Base-by-base conservation (phyloP, 2,113 vertebrate genomes). In the Orycteropus afer region DNA sequence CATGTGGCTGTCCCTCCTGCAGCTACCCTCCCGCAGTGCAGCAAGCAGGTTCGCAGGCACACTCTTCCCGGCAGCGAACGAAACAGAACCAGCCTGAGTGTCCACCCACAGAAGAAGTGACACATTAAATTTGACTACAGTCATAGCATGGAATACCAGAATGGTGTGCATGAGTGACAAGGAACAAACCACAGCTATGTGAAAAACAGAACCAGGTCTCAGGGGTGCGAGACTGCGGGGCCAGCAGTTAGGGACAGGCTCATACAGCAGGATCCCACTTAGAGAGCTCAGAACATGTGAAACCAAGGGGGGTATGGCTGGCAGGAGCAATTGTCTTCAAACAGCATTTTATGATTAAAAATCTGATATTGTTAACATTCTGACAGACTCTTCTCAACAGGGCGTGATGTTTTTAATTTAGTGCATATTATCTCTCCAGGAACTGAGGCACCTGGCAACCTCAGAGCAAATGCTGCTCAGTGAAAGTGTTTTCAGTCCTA, bases 31-130 rank as follows among this genome's bases (percentile, higher is more conserved):
- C 23, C 57, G 13, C 45, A 12, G 81, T 3, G 11, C 37, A 15
- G 14, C 14, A 5, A 0, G 57, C 2, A 7, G 0, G 3, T 11
- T 5, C 49, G 1, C 1, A 25, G 40, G 15, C 18, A 11, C 10
- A 0, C 57, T 3, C 22, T 4, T n/a, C 67, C 65, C 29, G 0
- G 2, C 1, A 7, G 8, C 4, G 61, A n/a, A 22, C 42, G 53
- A 18, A n/a, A 12, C 14, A 11, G 45, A 14, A 14, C 34, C 25
- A 0, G 53, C 32, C 61, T 11, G 3, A 0, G 17, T 1, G 45
- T 4, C 40, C 14, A 0, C 23, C 3, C 2, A 45, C 0, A 2
- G 76, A 32, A 23, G 57, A 11, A 7, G 0, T 25, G 17, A 9
- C 2, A 0, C 2, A 17, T 1, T 29, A 4, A 7, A 14, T 29